Conservation (phyloP, 2,113 vertebrate species). For the Blennius ocellaris region DNA sequence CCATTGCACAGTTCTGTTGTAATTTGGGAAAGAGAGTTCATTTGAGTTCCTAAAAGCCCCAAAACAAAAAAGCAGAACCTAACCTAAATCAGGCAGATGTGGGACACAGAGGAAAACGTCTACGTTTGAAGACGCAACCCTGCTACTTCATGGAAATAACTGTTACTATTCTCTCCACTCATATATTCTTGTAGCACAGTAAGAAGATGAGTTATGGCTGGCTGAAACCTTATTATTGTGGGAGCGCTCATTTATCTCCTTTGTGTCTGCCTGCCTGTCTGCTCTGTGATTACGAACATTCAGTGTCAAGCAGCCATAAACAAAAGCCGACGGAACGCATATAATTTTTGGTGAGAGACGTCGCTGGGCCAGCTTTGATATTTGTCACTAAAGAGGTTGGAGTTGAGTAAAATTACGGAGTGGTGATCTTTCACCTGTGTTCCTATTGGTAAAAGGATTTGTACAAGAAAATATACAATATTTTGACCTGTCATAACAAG, state of each 20-base stretch:
- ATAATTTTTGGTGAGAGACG: conserved; percentile 45
- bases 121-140: conserved; percentile 6
- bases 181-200: neutral
- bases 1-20: conserved; percentile 55
- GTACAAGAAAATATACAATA: neutral
- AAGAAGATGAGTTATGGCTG: conserved; percentile 9
- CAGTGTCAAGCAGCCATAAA: conserved; percentile 25
- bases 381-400: conserved; percentile 16
- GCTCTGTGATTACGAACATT: conserved; percentile 28
- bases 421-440: conserved; percentile 10
- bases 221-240: conserved; percentile 46
- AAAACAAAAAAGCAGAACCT: neutral
- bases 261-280: conserved; percentile 17
- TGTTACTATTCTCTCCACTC: neutral
- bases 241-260: conserved; percentile 21
- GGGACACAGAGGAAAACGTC: conserved; percentile 28
- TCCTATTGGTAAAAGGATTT: neutral
- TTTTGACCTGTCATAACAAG: neutral
- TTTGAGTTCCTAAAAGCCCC: conserved; percentile 31
- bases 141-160: neutral
- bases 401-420: conserved; percentile 16
- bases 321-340: conserved; percentile 21
- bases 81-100: conserved; percentile 4
- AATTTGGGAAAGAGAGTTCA: conserved; percentile 54
- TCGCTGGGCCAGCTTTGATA: conserved; percentile 17